Evolutionary conservation across 2,797 vertebrate genomes (phyloP).

Genomic region (Varecia variegata): DNA sequence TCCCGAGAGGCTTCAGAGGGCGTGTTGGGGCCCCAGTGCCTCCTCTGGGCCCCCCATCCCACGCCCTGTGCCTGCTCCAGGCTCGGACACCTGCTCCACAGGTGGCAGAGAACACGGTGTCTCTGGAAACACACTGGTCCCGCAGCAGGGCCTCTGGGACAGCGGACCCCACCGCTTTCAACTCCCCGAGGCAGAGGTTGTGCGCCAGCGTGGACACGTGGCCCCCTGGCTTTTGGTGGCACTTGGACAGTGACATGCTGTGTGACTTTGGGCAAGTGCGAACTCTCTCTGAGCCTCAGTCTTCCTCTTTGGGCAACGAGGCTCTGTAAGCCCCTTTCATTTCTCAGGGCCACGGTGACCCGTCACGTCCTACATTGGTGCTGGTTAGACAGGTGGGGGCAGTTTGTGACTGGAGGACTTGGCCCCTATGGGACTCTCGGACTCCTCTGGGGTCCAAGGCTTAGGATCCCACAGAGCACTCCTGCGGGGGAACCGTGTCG

Average conservation of each 20-base stretch:
- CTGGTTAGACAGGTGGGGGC: accelerated
- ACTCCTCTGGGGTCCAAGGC: accelerated
- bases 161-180: accelerated
- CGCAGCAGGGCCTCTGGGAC: background rate
- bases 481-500: accelerated
- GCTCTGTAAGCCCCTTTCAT: background rate
- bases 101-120: background rate
- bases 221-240: background rate
- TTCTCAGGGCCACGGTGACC: background rate
- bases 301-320: accelerated
- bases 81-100: accelerated
- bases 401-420: background rate
- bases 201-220: background rate
- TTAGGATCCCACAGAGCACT: accelerated
- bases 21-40: background rate
- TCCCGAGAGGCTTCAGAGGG: accelerated
- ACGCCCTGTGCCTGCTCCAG: too few relatives aligned
- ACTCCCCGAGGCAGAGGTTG: background rate
- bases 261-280: background rate
- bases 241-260: accelerated
- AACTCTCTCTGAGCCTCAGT: background rate
- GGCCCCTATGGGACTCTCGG: accelerated
- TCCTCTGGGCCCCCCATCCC: background rate
- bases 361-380: accelerated
- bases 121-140: background rate